Base-by-base conservation (phyloP, 2,113 vertebrate genomes). In the Ciconia boyciana region DNA sequence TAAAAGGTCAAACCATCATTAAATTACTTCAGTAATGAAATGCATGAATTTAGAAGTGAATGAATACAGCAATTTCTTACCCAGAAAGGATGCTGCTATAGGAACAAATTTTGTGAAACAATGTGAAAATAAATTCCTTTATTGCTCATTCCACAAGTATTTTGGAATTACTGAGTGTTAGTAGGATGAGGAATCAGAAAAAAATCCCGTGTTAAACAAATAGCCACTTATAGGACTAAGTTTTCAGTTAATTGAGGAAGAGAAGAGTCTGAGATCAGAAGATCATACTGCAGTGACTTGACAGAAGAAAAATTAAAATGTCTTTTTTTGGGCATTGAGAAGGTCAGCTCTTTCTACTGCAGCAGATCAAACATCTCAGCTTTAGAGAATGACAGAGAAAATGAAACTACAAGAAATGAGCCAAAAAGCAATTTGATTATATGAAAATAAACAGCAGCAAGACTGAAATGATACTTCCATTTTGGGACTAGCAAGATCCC, bases 11-110 rank as follows among this genome's bases (percentile, higher is more conserved):
- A 93, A 74, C 66, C 36, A 87, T 76, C n/a, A 76, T 81, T 88
- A 34, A 74, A 78, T 74, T 75, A 75, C 68, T 92, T 95, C 24
- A 79, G 36, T 87, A 81, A 86, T 31, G 29, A 97, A 97, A 60
- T 34, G 20, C 62, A 78, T 90, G 16, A 62, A 60, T 79, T 92
- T 89, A 77, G 78, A 97, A 97, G 60, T 32, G 11, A 77, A 69
- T 46, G 43, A 82, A 61, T 69, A 69, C 31, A 89, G 20, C 18
- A 85, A 52, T 80, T 78, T 87, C 70, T 93, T 82, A 62, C 49
- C 34, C 32, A 83, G 72, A 89, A 78, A 74, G 12, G 8, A 29
- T 89, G 18, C 46, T 69, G n/a, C 32, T 79, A 72, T 51, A 72
- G 62, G 65, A 89, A 95, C 22, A 95, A 83, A 89, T 72, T 92